These are phyloP conservation scores for Urosaurus nigricauda DNA, from an alignment of 2,797 vertebrate species.

Conservation along the genomic window DNA sequence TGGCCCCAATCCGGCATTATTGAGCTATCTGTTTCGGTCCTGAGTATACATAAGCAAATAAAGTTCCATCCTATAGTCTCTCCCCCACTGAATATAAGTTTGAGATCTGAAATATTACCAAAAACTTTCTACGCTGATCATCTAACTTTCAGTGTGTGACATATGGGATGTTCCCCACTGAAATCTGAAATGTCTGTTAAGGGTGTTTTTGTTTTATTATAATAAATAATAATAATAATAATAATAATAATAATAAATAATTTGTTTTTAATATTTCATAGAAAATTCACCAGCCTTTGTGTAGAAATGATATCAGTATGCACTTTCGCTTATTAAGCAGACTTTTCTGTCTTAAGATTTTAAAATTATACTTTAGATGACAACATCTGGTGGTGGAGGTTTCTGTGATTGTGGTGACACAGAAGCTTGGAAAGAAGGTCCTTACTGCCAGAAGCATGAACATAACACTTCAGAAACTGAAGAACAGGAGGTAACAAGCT, in stretches of 20 bases:
- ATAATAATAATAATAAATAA: too few species aligned
- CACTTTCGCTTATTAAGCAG: slow-evolving; percentile 11
- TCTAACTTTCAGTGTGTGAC: neutral
- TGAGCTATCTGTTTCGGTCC: too few species aligned
- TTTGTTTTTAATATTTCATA: neutral
- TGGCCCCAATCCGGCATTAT: too few species aligned
- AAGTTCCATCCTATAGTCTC: neutral
- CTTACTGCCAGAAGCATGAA: slow-evolving; percentile 93
- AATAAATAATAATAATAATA: too few species aligned
- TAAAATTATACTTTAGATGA: slow-evolving; percentile 86
- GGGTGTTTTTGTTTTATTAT: too few species aligned
- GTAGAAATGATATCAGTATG: neutral
- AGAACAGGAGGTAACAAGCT: slow-evolving; percentile 85
- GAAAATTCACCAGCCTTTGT: neutral
- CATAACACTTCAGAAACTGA: slow-evolving; percentile 82
- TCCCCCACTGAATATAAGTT: neutral
- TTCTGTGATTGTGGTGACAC: slow-evolving; percentile 98
- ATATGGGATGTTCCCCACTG: too few species aligned
- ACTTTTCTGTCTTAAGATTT: slow-evolving; percentile 30
- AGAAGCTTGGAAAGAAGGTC: slow-evolving; percentile 96
- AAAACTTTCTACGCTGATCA: neutral
- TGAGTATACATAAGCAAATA: too few species aligned
- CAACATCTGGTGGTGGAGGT: slow-evolving; percentile 95
- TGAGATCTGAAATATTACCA: neutral
- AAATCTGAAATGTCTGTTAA: neutral